These are phyloP conservation scores for Drosophila tropicalis DNA, from an alignment of 1,140 invertebrate genomes.

Conservation along the genomic window DNA sequence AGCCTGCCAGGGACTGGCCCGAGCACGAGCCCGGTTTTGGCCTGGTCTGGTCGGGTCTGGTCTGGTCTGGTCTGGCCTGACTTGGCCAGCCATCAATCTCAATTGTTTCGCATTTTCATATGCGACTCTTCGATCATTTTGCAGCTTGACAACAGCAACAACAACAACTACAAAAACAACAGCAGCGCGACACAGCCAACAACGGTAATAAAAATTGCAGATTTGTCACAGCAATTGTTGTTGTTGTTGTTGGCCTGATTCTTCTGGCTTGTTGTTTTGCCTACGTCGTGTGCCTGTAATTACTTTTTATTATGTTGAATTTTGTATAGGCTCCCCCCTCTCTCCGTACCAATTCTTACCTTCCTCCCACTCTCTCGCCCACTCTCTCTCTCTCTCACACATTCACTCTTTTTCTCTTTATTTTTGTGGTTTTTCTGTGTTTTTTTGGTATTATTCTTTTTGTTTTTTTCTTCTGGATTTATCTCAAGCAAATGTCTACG, in stretches of 20 bases:
- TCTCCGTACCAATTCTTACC: not conserved
- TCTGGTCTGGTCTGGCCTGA: constrained; percentile 18
- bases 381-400: constrained; percentile 12
- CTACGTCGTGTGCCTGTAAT: constrained; percentile 69
- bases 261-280: constrained; percentile 61
- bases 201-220: constrained; percentile 76
- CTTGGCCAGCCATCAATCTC: constrained; percentile 71
- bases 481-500: constrained; percentile 73
- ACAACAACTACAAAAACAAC: constrained; percentile 39
- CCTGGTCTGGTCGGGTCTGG: not conserved
- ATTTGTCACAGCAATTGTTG: constrained; percentile 78
- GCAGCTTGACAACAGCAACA: constrained; percentile 66
- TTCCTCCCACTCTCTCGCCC: not conserved
- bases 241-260: constrained; percentile 59
- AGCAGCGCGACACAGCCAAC: constrained; percentile 43
- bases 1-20: constrained; percentile 51
- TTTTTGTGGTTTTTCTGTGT: constrained; percentile 7
- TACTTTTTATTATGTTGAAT: constrained; percentile 65
- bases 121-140: constrained; percentile 81
- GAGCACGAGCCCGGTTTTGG: not conserved
- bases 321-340: not conserved
- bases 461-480: constrained; percentile 42
- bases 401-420: constrained; percentile 21
- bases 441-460: constrained; percentile 19
- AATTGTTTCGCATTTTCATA: constrained; percentile 81